Evolutionary conservation across 2,797 vertebrate species (phyloP).

Genomic region (Discoglossus pictus): DNA sequence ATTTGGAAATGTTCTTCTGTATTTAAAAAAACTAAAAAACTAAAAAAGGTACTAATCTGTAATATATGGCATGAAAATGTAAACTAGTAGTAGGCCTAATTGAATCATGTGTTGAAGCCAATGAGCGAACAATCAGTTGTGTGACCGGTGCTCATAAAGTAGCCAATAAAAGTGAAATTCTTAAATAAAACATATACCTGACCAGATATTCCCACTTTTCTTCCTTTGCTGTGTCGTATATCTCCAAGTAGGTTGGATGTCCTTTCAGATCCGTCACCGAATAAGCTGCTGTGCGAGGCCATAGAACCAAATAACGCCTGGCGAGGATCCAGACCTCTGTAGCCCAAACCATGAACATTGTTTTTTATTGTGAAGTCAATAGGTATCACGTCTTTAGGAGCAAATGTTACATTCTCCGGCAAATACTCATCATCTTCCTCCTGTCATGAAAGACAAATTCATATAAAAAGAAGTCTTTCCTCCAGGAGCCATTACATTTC

Average conservation of each 20-base stretch:
- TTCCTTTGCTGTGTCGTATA: conserved; percentile 58
- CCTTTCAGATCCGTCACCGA: conserved; percentile 69
- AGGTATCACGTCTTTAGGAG: conserved; percentile 87
- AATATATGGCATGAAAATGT: too few species aligned
- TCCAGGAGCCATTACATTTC: not conserved
- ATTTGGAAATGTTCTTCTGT: too few species aligned
- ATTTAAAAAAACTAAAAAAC: too few species aligned
- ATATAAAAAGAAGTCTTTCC: not conserved
- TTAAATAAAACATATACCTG: conserved; percentile 70
- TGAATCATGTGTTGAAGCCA: too few species aligned
- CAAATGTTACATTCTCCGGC: conserved; percentile 89
- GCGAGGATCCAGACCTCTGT: conserved; percentile 85
- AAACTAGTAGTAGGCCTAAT: too few species aligned
- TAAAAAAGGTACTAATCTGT: too few species aligned
- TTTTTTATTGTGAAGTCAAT: conserved; percentile 82
- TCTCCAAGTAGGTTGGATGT: conserved; percentile 72
- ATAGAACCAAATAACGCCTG: conserved; percentile 74
- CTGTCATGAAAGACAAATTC: conserved; percentile 53
- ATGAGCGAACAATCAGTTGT: too few species aligned
- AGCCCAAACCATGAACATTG: conserved; percentile 86
- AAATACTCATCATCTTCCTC: conserved; percentile 84
- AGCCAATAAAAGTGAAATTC: not conserved
- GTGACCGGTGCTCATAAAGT: too few species aligned
- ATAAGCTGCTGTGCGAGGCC: conserved; percentile 73
- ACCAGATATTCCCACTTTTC: conserved; percentile 83